Conservation (phyloP, 1,140 invertebrate genomes). For the Uloborus diversus region DNA sequence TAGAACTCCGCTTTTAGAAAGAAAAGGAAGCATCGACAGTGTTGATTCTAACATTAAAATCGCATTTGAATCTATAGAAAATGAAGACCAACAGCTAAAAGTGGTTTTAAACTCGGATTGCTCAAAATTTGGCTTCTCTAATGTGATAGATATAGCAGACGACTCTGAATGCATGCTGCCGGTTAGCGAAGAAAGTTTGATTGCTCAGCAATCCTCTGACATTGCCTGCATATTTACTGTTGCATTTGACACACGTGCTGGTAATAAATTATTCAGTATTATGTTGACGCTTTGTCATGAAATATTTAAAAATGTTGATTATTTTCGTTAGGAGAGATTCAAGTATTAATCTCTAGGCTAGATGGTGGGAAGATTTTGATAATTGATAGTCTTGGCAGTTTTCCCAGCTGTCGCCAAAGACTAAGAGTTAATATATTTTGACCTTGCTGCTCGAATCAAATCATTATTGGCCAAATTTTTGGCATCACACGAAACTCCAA, state of each 20-base stretch:
- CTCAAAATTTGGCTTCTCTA: slow-evolving; percentile 37
- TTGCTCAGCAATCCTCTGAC: slow-evolving; percentile 21
- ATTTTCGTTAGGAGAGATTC: too few species aligned
- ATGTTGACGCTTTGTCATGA: too few species aligned
- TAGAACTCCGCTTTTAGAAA: slow-evolving; percentile 38
- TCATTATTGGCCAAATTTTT: too few species aligned
- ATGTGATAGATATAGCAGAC: slow-evolving; percentile 22
- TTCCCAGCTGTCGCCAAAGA: too few species aligned
- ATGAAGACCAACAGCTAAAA: slow-evolving; percentile 21
- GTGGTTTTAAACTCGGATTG: slow-evolving; percentile 12
- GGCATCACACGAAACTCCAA: too few species aligned
- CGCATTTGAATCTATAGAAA: slow-evolving; percentile 17
- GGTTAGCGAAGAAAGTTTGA: background rate
- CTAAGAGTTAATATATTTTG: too few species aligned
- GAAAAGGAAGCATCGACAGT: slow-evolving; percentile 34
- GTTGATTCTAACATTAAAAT: slow-evolving; percentile 31
- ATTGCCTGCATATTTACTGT: slow-evolving; percentile 67
- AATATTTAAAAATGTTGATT: too few species aligned
- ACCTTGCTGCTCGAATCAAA: too few species aligned
- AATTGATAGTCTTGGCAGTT: too few species aligned
- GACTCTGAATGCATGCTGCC: slow-evolving; percentile 35
- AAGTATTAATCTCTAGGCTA: too few species aligned
- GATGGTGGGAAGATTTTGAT: too few species aligned
- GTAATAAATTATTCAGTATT: slow-evolving; percentile 59
- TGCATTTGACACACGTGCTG: slow-evolving; percentile 67